Percentiles rank a stretch among this genome's conserved stretches.
Conservation (phyloP, 37 sponge, comb jelly and placozoan species). For the Geodia barretti region DNA sequence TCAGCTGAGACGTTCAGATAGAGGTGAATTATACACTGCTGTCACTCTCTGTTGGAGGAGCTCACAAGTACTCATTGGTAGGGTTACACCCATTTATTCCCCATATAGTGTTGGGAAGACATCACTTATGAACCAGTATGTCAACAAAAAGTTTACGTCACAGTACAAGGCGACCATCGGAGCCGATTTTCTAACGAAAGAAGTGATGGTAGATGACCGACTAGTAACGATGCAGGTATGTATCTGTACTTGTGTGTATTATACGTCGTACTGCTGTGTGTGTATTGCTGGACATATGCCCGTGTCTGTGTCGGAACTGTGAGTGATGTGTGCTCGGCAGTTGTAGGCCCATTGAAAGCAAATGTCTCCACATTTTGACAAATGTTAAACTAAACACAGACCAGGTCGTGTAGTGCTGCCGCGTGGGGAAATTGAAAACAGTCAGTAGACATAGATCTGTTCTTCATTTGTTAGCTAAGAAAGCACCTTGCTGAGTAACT, state of each 20-base stretch:
- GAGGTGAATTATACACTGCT: no score
- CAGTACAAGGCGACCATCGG: slow-evolving; percentile 99
- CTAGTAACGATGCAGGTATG: slow-evolving; percentile 98
- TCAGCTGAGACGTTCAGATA: not conserved
- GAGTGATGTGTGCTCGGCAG: no score
- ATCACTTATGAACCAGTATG: slow-evolving; percentile 99
- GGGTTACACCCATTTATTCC: not conserved
- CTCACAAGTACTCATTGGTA: not conserved
- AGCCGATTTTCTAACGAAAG: slow-evolving; percentile 99
- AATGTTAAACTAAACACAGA: no score
- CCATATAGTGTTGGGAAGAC: slow-evolving; percentile 96
- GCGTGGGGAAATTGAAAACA: no score
- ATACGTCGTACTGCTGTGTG: not conserved
- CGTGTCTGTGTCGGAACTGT: slow-evolving; percentile 11
- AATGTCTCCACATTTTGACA: no score
- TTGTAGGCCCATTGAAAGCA: no score
- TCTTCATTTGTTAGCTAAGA: no score
- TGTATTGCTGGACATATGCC: not conserved
- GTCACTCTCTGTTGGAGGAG: no score
- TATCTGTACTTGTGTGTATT: no score
- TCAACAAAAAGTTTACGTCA: slow-evolving; percentile 98
- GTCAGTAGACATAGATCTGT: no score
- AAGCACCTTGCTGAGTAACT: no score
- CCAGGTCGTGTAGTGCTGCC: no score
- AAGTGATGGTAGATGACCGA: slow-evolving; percentile 98